Conservation (phyloP, 2,888 invertebrate species). For the Boloria euphrosyne region DNA sequence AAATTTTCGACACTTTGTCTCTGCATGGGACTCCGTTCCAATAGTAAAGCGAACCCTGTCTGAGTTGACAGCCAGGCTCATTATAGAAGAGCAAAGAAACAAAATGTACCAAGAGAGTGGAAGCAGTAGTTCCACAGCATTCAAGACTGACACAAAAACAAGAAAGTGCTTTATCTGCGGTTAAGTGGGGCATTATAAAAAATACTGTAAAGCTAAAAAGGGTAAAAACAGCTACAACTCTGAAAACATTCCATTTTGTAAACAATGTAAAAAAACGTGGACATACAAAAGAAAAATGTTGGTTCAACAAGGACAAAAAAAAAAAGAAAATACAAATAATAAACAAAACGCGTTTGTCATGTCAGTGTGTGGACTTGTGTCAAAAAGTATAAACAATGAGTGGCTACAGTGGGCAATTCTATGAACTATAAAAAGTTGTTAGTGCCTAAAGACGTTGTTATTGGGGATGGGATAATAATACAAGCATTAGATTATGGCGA, state of each 20-base stretch:
- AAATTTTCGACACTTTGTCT: conserved; percentile 1
- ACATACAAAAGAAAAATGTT: conserved; percentile 25
- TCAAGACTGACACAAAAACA: not conserved
- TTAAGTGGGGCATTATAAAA: conserved; percentile 28
- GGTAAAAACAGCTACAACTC: not conserved
- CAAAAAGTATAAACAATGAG: not conserved
- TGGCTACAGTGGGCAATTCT: not conserved
- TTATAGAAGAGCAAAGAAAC: conserved; percentile 1
- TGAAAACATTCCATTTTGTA: not conserved
- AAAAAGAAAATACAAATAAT: not conserved
- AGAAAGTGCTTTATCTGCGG: conserved; percentile 30
- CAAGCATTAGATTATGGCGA: not conserved
- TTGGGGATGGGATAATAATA: not conserved
- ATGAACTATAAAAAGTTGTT: not conserved
- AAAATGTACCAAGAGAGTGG: not conserved
- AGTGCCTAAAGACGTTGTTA: not conserved
- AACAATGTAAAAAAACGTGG: conserved; percentile 17
- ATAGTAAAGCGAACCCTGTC: not conserved
- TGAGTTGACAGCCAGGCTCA: not conserved
- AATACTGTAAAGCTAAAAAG: conserved; percentile 17
- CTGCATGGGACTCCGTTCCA: conserved; percentile 1
- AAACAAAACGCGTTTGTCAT: not conserved
- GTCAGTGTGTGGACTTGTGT: not conserved
- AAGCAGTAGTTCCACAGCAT: not conserved
- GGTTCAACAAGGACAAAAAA: conserved; percentile 22